phyloP scores from a whole-genome alignment of 2,888 invertebrate genomes.

The Sinhomidia bicolor region DNA sequence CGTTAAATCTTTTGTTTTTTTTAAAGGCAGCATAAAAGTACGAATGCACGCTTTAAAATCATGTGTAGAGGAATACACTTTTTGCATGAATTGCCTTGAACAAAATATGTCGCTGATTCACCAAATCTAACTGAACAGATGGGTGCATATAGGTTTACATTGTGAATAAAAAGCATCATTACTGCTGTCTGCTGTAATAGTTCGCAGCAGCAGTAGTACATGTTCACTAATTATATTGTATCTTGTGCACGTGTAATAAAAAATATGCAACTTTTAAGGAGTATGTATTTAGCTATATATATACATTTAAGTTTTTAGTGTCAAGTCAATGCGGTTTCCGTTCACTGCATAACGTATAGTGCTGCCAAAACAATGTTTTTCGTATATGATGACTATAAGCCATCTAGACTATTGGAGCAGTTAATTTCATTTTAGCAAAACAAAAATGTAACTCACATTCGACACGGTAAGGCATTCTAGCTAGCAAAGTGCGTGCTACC shows the following conservation, averaged over 20 bases:
- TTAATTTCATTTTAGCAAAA: too few relatives aligned
- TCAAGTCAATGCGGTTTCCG: slow-evolving; percentile 14
- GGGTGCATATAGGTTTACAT: too few relatives aligned
- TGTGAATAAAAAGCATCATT: too few relatives aligned
- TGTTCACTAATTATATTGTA: too few relatives aligned
- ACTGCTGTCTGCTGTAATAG: too few relatives aligned
- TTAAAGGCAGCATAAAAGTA: neutral
- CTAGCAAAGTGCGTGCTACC: too few relatives aligned
- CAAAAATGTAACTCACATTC: too few relatives aligned
- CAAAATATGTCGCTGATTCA: slow-evolving; percentile 38
- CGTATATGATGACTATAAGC: too few relatives aligned
- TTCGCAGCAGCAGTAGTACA: too few relatives aligned
- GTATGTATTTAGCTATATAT: neutral
- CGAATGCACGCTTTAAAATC: neutral
- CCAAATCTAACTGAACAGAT: neutral
- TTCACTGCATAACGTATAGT: neutral
- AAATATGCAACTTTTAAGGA: neutral
- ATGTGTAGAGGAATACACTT: slow-evolving; percentile 19
- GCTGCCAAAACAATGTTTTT: neutral
- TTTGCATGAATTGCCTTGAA: slow-evolving; percentile 34
- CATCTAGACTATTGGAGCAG: too few relatives aligned
- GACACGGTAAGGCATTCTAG: too few relatives aligned
- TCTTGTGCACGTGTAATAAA: neutral
- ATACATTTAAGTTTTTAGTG: neutral
- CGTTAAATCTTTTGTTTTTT: neutral